Base-by-base conservation (phyloP, 1,140 invertebrate genomes). In the Megathymus violae region DNA sequence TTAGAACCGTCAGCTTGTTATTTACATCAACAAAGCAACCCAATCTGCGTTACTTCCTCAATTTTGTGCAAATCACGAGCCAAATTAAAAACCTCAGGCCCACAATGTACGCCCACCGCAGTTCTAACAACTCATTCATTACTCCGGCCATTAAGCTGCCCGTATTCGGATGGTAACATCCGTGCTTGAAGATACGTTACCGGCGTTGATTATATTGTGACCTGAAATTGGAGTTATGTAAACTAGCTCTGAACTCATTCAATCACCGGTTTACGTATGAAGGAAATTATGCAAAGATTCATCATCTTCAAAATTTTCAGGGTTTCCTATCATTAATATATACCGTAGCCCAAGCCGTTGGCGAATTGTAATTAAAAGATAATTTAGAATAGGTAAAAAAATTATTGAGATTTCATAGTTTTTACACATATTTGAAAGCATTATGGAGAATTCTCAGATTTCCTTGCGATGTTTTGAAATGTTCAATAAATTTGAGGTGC, bases 161-260 rank as follows among this genome's bases (percentile, higher is more conserved):
- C 79, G 75, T 82, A 80, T 82, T 62, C 75, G 78, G 75, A 82
- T 82, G 77, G 69, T 46, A 40, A 72, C 79, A 77, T 85, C 80
- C 79, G 74, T 58, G 52, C 38, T 27, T 40, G 40, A 34, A 58
- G 52, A 43, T 58, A 44, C 15, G 50, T 52, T 40, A 52, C 36
- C 36, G 40, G 17, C 36, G 50, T 22, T 25, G 52, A 56, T 56
- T 43, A 56, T 38, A 56, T 43, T 56, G 36, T 56, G 52, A 4
- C 40, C 38, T 25, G 52, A 11, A 3, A 22, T 22, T 22, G 2
- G 5, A 22, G 2, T 5, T 22, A 17, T 11, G 10, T 41, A 16
- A 25, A 52, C 34, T 52, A 40, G 36, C 34, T 15, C 17, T 52
- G 10, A 34, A 40, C 22, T 52, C 38, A 38, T 16, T 13, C 19